phyloP scores from a whole-genome alignment of 1,140 invertebrate genomes.

The Lepidostoma basale region DNA sequence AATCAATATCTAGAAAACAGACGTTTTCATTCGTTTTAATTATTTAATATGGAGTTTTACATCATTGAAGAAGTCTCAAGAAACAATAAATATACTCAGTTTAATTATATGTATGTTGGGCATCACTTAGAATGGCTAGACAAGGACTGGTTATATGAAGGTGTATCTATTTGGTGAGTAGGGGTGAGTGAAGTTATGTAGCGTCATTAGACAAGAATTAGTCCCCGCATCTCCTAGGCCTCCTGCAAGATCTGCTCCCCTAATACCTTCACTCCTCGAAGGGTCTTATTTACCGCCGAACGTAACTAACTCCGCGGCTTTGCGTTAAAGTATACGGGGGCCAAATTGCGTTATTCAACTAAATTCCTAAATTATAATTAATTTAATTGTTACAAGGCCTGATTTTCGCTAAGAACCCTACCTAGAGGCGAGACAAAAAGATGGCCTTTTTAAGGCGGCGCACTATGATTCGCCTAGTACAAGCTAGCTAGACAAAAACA shows the following conservation, averaged over 20 bases:
- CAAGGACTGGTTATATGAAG: no score
- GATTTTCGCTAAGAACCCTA: neutral
- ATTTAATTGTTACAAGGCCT: conserved; percentile 29
- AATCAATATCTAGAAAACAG: no score
- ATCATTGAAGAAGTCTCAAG: no score
- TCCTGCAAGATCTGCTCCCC: conserved; percentile 29
- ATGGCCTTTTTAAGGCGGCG: conserved; percentile 14
- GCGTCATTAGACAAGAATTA: conserved; percentile 45
- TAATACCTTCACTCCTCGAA: conserved; percentile 30
- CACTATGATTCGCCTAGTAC: no score
- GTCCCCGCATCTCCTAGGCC: conserved; percentile 34
- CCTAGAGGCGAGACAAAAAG: conserved; percentile 20
- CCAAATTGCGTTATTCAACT: conserved; percentile 33
- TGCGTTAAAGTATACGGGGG: conserved; percentile 34
- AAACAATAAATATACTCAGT: no score
- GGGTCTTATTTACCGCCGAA: conserved; percentile 21
- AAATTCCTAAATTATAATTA: conserved; percentile 44
- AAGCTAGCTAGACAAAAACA: no score
- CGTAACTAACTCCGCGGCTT: conserved; percentile 17
- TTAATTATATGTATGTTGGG: no score
- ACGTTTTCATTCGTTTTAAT: no score
- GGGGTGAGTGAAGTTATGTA: conserved; percentile 32
- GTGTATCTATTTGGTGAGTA: neutral
- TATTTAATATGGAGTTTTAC: no score
- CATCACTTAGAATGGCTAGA: no score